Evolutionary conservation across 2,888 invertebrate species (phyloP), one percentile per base, ranked within the genome.

Genomic region (Monochamus alternatus): DNA sequence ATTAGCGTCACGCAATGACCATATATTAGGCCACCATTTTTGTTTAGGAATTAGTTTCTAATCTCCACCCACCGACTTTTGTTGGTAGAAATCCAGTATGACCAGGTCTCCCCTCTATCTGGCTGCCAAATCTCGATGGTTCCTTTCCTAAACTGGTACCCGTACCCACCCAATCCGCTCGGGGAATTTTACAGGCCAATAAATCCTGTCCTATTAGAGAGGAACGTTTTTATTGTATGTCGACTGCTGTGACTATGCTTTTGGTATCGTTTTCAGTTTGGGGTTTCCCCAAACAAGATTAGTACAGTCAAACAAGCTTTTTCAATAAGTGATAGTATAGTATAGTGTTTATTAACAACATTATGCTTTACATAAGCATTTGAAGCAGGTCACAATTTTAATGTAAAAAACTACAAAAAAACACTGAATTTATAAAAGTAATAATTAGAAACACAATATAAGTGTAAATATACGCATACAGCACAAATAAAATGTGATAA

Each of bases 21-120:
- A 79, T 80, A 81, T 78, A 81, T 83, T 83, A 83, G 82, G 76
- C 80, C 79, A 80, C 83, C 83, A 83, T 83, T 79, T 82, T 83
- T 80, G 82, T 81, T 82, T 83, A 81, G 79, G 74, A 78, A 80
- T 81, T 82, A 81, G 81, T 80, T 82, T 77, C 80, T 80, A 82
- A 80, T 81, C 82, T 77, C 81, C 82, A 78, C 82, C 82, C 79
- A 82, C 82, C 52, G 72, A 65, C 70, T 74, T 70, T 74, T 65
- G 78, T 75, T 76, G 73, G 78, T 74, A 71, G 62, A 65, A 62
- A 9, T 68, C 75, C 73, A 76, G 75, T 79, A 74, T 52, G 62
- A 60, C 43, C 69, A 14, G 38, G 64, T 62, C 60, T 12, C 69
- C 73, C 51, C 71, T 63, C 63, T 51, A 63, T 71, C 75, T 31